Base-by-base conservation (phyloP, 2,797 vertebrate genomes). In the Chaunax sp. region DNA sequence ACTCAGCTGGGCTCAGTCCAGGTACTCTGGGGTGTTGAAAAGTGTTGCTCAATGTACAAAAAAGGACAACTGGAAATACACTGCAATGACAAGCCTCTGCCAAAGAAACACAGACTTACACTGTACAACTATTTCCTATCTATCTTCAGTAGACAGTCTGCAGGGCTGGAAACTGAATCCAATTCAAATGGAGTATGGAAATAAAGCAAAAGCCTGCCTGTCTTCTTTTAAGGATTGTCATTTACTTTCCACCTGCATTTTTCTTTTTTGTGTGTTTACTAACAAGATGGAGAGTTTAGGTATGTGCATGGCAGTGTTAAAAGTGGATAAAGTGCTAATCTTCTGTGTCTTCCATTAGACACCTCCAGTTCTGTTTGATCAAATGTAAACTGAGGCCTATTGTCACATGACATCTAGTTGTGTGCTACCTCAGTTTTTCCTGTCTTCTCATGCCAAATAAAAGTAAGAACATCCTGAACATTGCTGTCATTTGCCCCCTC, bases 1-100 rank as follows among this genome's bases (percentile, higher is more conserved):
- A 81, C 77, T 73, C 44, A 18, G 40, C 56, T 58, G 72, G 79
- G 53, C 70, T 69, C 54, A 0, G 77, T 38, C 69, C 76, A 51
- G 55, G 19, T 37, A 14, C 64, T 69, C 70, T 44, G 56, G 63
- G 75, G 64, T 65, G 78, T 46, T 54, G 52, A 52, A 62, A 78
- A 64, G 78, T 49, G 43, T 49, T 40, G 66, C 55, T 59, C 44
- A 41, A 46, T 15, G 35, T 14, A 37, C 15, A 0, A 70, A 60
- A n/a, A 74, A 11, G 56, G 73, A 68, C 64, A 59, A 71, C 57
- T 67, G 77, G 56, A 74, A 65, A 67, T 46, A 28, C 4, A 3
- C 52, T 56, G 12, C n/a, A 35, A 75, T 25, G 45, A 71, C 64
- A 57, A 64, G 60, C 3, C 20, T 19, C 59, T 68, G 80, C 54